Evolutionary conservation across 2,888 invertebrate species (phyloP).

Genomic region (Tridacna gigas): DNA sequence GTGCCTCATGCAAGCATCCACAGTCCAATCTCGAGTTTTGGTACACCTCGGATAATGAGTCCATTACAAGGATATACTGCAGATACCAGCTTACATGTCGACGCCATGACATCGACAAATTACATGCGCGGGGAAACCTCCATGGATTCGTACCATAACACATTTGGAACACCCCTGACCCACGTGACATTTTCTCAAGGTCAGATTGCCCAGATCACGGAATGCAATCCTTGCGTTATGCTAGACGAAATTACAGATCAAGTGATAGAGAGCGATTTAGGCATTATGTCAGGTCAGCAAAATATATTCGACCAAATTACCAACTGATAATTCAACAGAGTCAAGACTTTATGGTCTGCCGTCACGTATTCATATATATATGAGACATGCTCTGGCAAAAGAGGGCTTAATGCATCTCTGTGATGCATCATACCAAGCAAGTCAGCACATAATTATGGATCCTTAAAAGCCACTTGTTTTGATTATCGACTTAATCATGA

Average conservation of each 20-base stretch:
- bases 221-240: conserved; percentile 44
- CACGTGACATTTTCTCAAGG: conserved; percentile 11
- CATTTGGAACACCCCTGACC: conserved; percentile 33
- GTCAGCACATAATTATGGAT: too few relatives aligned
- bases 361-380: too few relatives aligned
- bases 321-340: neutral
- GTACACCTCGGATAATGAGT: conserved; percentile 64
- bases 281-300: conserved; percentile 31
- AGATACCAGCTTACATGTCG: conserved; percentile 67
- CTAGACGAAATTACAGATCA: conserved; percentile 48
- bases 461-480: too few relatives aligned
- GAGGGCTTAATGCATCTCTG: too few relatives aligned
- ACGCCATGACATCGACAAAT: conserved; percentile 70
- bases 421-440: too few relatives aligned
- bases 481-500: too few relatives aligned
- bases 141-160: conserved; percentile 58
- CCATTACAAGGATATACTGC: conserved; percentile 69
- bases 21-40: conserved; percentile 52
- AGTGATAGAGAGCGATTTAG: conserved; percentile 44
- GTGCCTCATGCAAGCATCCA: conserved; percentile 53
- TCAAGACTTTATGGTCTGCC: too few relatives aligned
- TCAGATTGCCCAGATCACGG: conserved; percentile 24
- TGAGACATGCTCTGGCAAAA: too few relatives aligned
- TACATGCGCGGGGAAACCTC: conserved; percentile 68
- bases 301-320: conserved; percentile 58